A percentile compares a stretch with the other conserved stretches of the same genome.
Evolutionary conservation across 1,140 invertebrate genomes (phyloP).

Genomic region (Lethocerus indicus): DNA sequence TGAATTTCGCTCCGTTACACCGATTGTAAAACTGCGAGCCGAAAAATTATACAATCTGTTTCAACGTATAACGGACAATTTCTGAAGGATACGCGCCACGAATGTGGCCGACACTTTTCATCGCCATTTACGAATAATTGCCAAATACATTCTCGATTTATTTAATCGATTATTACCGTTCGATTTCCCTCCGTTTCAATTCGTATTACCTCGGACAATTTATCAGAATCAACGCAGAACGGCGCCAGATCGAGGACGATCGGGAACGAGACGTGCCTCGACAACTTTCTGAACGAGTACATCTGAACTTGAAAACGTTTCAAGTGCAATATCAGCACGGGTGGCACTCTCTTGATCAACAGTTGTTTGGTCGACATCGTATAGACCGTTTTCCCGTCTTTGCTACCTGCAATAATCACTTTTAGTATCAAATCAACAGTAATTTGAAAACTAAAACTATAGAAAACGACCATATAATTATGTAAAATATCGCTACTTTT

Average conservation of each 20-base stretch:
- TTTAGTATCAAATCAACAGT: background rate
- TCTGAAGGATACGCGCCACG: too few species aligned
- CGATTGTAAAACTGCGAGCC: too few species aligned
- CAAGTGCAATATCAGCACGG: slow-evolving; percentile 84
- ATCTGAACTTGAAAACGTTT: slow-evolving; percentile 70
- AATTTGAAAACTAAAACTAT: background rate
- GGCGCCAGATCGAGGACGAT: slow-evolving; percentile 73
- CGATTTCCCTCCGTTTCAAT: too few species aligned
- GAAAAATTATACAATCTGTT: too few species aligned
- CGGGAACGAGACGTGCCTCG: slow-evolving; percentile 76
- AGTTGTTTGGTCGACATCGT: slow-evolving; percentile 85
- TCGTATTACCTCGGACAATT: too few species aligned
- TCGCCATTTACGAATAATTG: too few species aligned
- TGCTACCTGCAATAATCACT: slow-evolving; percentile 25
- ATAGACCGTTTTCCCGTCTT: slow-evolving; percentile 56
- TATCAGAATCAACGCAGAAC: too few species aligned
- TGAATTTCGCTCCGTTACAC: too few species aligned
- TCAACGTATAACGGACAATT: too few species aligned
- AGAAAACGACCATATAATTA: background rate
- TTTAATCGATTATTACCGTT: too few species aligned
- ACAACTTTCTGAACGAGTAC: slow-evolving; percentile 54
- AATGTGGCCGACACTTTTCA: too few species aligned
- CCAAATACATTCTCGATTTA: too few species aligned
- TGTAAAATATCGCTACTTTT: background rate
- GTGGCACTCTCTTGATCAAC: slow-evolving; percentile 75